Evolutionary conservation across 2,113 vertebrate species (phyloP).

Genomic region (Ciconia maguari): DNA sequence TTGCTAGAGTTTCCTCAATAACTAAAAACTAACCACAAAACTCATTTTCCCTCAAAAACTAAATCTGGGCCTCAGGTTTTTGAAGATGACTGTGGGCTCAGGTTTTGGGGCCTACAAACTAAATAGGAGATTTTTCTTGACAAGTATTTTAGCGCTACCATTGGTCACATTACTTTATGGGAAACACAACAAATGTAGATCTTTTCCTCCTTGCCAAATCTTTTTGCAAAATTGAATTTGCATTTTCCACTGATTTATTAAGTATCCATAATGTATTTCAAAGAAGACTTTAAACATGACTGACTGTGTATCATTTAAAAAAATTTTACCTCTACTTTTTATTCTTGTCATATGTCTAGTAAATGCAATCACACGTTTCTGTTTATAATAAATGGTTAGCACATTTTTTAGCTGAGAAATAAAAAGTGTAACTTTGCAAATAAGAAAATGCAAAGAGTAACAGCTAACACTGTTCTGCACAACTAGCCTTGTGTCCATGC

Average conservation of each 20-base stretch:
- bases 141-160: not conserved
- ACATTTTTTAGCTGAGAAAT: not conserved
- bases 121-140: constrained; percentile 45
- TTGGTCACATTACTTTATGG: not conserved
- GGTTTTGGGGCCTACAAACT: not conserved
- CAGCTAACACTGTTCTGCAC: not conserved
- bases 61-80: not conserved
- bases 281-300: not conserved
- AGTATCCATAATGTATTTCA: not conserved
- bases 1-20: not conserved
- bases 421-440: not conserved
- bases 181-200: not conserved
- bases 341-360: not conserved
- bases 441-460: not conserved
- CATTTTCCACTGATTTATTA: not conserved
- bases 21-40: no score
- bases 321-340: not conserved
- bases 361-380: not conserved
- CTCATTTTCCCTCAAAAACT: not conserved
- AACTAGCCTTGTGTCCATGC: not conserved
- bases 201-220: not conserved
- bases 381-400: not conserved
- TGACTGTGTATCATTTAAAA: not conserved
- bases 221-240: not conserved
- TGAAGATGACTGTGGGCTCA: not conserved